These are phyloP conservation scores for Sminthurinus signatus DNA, from an alignment of 1,140 invertebrate genomes.

Conservation along the genomic window DNA sequence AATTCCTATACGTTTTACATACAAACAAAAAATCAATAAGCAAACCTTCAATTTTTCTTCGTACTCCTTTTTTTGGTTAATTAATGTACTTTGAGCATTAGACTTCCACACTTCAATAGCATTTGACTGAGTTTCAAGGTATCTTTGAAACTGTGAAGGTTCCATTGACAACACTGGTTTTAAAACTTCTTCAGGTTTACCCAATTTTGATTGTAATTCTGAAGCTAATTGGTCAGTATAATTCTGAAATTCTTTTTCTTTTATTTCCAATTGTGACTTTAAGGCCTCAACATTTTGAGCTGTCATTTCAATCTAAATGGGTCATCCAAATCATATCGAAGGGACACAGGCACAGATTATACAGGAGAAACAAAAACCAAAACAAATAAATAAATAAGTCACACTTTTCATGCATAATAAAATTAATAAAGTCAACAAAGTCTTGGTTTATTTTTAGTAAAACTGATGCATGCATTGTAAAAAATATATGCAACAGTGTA, in stretches of 20 bases:
- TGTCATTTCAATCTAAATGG: constrained; percentile 35
- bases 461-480: no score
- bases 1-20: no score
- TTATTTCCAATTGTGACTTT: constrained; percentile 23
- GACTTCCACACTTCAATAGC: constrained; percentile 36
- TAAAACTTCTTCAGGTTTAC: constrained; percentile 25
- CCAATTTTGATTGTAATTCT: constrained; percentile 25
- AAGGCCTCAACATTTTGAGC: constrained; percentile 29
- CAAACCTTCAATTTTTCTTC: constrained; percentile 27
- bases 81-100: constrained; percentile 14
- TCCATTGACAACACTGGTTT: constrained; percentile 26
- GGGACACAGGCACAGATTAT: not conserved
- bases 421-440: no score
- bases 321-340: not conserved
- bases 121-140: constrained; percentile 19
- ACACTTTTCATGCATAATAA: no score
- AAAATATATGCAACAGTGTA: no score
- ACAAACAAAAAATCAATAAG: no score
- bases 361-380: not conserved
- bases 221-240: constrained; percentile 7
- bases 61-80: constrained; percentile 17
- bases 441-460: no score
- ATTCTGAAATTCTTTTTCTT: constrained; percentile 25
- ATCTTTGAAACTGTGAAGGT: constrained; percentile 18
- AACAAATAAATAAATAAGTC: not conserved